Evolutionary conservation across 2,888 invertebrate genomes (phyloP).

Genomic region (Macrophya alboannulata): DNA sequence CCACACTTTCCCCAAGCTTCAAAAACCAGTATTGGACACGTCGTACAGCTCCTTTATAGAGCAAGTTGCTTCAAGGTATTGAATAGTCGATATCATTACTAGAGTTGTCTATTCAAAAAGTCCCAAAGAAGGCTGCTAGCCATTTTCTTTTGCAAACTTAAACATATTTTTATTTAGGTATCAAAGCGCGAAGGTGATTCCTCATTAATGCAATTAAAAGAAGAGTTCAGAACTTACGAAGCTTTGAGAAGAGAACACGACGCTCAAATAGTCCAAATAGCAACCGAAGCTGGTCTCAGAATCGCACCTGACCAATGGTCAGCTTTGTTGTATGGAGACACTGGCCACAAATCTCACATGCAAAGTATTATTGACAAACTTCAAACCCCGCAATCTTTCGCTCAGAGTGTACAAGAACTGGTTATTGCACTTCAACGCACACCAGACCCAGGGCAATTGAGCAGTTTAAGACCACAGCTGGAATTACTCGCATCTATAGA

Average conservation of each 20-base stretch:
- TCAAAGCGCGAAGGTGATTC: slow-evolving; percentile 98
- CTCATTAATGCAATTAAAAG: slow-evolving; percentile 98
- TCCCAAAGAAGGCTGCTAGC: neutral
- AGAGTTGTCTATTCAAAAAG: neutral
- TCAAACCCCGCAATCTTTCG: slow-evolving; percentile 96
- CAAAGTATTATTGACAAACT: slow-evolving; percentile 95
- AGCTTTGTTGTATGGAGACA: slow-evolving; percentile 96
- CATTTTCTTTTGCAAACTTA: slow-evolving; percentile 19
- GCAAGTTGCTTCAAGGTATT: slow-evolving; percentile 98
- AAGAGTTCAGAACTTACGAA: slow-evolving; percentile 98
- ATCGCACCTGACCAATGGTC: slow-evolving; percentile 99
- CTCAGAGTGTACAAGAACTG: slow-evolving; percentile 94
- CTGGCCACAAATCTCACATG: slow-evolving; percentile 98
- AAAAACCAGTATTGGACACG: slow-evolving; percentile 99
- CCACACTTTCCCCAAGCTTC: slow-evolving; percentile 98
- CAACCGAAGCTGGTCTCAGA: slow-evolving; percentile 97
- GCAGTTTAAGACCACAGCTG: slow-evolving; percentile 89
- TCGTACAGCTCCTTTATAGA: slow-evolving; percentile 97
- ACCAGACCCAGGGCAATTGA: slow-evolving; percentile 91
- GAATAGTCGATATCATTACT: slow-evolving; percentile 45
- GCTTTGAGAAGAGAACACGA: slow-evolving; percentile 97
- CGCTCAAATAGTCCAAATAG: slow-evolving; percentile 99
- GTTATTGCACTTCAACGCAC: slow-evolving; percentile 95
- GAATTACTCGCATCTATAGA: slow-evolving; percentile 94
- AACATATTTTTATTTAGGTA: slow-evolving; percentile 82